Evolutionary conservation across 2,113 vertebrate genomes (phyloP).

Genomic region (Bos indicus): DNA sequence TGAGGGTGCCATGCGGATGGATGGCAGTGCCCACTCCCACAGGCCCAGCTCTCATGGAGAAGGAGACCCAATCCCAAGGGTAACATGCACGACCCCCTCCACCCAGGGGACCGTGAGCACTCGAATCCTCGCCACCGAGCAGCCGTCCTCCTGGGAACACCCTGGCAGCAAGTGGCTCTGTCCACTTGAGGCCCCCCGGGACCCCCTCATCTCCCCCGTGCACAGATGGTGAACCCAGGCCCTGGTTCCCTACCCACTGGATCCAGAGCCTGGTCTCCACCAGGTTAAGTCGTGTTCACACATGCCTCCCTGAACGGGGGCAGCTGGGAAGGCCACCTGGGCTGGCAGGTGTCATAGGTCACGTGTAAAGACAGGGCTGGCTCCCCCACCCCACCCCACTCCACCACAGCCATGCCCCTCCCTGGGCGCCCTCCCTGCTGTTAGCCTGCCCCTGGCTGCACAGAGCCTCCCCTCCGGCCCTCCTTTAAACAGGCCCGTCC

Average conservation of each 20-base stretch:
- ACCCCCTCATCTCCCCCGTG: accelerated
- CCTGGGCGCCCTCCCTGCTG: background rate
- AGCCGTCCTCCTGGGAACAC: background rate
- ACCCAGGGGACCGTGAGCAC: accelerated
- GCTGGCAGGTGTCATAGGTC: background rate
- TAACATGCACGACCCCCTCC: too few species aligned
- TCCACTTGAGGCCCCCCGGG: background rate
- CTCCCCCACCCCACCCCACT: accelerated
- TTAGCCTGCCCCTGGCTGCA: background rate
- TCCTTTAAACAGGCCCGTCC: accelerated
- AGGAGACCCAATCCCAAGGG: background rate
- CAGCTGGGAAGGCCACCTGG: background rate
- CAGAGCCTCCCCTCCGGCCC: accelerated
- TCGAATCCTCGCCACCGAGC: background rate
- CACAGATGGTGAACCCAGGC: background rate
- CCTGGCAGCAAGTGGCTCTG: background rate
- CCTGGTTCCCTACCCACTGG: background rate
- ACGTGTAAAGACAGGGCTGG: background rate
- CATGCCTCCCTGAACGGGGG: background rate
- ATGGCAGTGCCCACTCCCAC: accelerated
- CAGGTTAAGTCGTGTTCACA: accelerated
- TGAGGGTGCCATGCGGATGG: background rate
- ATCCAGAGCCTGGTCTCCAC: background rate
- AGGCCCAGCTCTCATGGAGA: background rate
- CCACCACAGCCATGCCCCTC: accelerated